Conservation (phyloP, 2,888 invertebrate genomes). For the Notodonta ziczac region DNA sequence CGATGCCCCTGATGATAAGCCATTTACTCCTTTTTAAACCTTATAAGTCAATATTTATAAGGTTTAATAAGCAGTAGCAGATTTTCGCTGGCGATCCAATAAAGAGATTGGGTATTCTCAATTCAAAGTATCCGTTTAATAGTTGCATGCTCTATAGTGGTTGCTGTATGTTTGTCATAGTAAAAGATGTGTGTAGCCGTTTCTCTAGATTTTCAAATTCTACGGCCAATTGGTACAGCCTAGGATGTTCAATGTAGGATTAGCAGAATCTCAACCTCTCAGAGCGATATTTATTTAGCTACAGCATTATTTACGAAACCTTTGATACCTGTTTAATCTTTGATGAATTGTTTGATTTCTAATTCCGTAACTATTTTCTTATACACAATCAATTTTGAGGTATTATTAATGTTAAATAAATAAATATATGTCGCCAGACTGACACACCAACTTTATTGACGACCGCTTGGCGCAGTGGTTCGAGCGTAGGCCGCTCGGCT, state of each 20-base stretch:
- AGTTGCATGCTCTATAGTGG: slow-evolving; percentile 74
- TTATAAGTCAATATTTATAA: no score
- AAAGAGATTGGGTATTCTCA: slow-evolving; percentile 21
- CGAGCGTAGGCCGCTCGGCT: no score
- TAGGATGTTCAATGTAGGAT: slow-evolving; percentile 46
- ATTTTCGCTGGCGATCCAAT: background rate
- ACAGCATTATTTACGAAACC: slow-evolving; percentile 32
- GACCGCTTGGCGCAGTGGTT: no score
- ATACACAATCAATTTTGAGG: slow-evolving; percentile 38
- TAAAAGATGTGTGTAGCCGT: slow-evolving; percentile 66
- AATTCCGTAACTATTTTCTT: slow-evolving; percentile 33
- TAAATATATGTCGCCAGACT: no score
- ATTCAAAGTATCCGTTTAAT: slow-evolving; percentile 40
- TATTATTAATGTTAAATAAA: slow-evolving; percentile 25
- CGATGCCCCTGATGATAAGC: no score
- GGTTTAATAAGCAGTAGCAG: background rate
- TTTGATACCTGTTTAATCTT: slow-evolving; percentile 46
- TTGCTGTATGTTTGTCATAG: slow-evolving; percentile 69
- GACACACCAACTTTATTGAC: no score
- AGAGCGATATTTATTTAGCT: slow-evolving; percentile 35
- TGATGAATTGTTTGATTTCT: slow-evolving; percentile 42
- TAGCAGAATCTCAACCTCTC: slow-evolving; percentile 34
- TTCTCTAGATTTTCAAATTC: slow-evolving; percentile 56
- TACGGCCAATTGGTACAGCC: slow-evolving; percentile 60
- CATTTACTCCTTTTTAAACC: no score